Base-by-base conservation (phyloP, 2,888 invertebrate species). In the Julus scanicus region DNA sequence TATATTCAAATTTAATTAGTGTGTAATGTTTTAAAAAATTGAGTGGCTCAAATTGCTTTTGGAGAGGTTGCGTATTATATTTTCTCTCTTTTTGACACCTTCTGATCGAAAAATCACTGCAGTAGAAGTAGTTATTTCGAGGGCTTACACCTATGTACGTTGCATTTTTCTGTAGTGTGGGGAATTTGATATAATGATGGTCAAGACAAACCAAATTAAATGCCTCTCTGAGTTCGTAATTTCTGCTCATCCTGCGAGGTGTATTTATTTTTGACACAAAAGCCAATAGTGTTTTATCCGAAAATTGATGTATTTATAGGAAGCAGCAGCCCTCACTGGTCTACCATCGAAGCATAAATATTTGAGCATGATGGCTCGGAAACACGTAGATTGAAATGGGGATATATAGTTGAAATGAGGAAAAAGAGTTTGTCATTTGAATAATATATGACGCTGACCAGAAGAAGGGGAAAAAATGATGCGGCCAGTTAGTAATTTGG, bases 401-500 rank as follows among this genome's bases (percentile, higher is more conserved):
- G 63, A 71, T 17, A 71, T 20, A 71, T 71, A 71, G 63, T 71
- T 71, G 63, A 71, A 71, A 71, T 71, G 63, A 71, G 84, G 44
- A 40, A 17, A 83, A 84, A 84, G 44, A 44, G 84, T 40, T 84
- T 84, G 84, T 84, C 29, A 84, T 84, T 84, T 84, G 39, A 84
- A 84, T 84, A 84, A 84, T 84, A 44, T 37, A 84, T 84, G 84
- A 84, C 84, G 40, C 40, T 84, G 84, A 44, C 44, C 84, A 84
- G 40, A n/a, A 17, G n/a, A 9, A 13, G 44, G 84, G 53, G 17
- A 20, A 71, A 57, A 71, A 63, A 71, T 84, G 40, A 40, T 84
- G 40, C 40, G 84, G 84, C 44, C 84, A 84, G 40, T 84, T 44
- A 20, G 40, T 84, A 84, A 84, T 84, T 84, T 84, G 84, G 84